These are phyloP conservation scores for Dorcus parallelipipedus DNA, from an alignment of 2,888 invertebrate genomes.

Conservation along the genomic window DNA sequence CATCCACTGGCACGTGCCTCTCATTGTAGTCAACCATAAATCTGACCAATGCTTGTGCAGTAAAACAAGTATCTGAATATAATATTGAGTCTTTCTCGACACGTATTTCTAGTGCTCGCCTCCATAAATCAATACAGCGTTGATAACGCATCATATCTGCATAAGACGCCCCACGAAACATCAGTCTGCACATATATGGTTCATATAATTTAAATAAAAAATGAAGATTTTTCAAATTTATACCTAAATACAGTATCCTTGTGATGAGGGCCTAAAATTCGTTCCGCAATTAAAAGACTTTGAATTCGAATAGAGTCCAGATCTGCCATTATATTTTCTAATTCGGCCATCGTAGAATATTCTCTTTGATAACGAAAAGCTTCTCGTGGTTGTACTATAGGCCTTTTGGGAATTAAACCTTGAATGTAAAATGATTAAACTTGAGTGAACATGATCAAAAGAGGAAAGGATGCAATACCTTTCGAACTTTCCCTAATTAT, in stretches of 20 bases:
- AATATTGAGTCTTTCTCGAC: conserved; percentile 75
- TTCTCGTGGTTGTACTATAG: conserved; percentile 54
- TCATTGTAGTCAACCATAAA: conserved; percentile 73
- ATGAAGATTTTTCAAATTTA: background rate
- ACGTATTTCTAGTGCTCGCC: conserved; percentile 75
- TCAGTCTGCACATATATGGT: conserved; percentile 36
- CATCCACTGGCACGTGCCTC: conserved; percentile 54
- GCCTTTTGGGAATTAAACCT: conserved; percentile 51
- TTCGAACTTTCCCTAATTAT: conserved; percentile 53
- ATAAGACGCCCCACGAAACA: conserved; percentile 65
- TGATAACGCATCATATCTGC: conserved; percentile 73
- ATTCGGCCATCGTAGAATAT: conserved; percentile 68
- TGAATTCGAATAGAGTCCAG: conserved; percentile 84
- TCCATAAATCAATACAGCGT: conserved; percentile 85
- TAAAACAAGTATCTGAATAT: conserved; percentile 78
- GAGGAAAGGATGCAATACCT: conserved; percentile 22
- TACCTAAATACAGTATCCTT: conserved; percentile 76
- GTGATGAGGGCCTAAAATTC: conserved; percentile 81
- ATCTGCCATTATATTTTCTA: conserved; percentile 72
- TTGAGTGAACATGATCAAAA: background rate
- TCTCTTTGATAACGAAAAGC: conserved; percentile 70
- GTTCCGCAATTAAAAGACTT: conserved; percentile 81
- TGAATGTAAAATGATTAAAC: conserved; percentile 6
- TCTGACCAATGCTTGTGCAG: conserved; percentile 81
- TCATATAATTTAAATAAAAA: background rate